A percentile compares a stretch with the other conserved stretches of the same genome.
Conservation (phyloP, 2,888 invertebrate species). For the Lysandra bellargus region DNA sequence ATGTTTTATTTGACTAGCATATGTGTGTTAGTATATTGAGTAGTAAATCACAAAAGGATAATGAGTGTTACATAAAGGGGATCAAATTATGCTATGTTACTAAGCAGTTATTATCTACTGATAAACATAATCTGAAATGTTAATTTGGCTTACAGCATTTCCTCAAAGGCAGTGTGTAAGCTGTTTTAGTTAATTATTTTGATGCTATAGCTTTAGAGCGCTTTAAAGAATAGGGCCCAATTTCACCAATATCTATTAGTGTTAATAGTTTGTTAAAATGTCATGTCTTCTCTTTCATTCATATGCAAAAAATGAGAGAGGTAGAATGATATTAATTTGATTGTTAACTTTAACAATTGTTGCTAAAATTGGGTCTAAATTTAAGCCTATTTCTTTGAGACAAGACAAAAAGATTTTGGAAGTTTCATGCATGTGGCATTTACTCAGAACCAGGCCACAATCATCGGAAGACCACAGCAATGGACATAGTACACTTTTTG, state of each 20-base stretch:
- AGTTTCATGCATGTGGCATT: too few species aligned
- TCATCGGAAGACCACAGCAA: too few species aligned
- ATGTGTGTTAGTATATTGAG: background rate
- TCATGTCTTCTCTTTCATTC: too few species aligned
- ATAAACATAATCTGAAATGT: conserved; percentile 7
- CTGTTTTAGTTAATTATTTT: background rate
- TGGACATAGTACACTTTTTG: too few species aligned
- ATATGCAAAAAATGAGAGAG: too few species aligned
- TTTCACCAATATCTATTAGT: too few species aligned
- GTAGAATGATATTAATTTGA: too few species aligned
- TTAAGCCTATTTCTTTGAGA: background rate
- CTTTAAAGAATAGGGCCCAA: background rate
- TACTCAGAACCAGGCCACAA: too few species aligned
- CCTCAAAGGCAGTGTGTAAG: background rate
- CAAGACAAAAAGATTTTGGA: too few species aligned
- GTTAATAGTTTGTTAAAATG: too few species aligned
- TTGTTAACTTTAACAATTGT: too few species aligned
- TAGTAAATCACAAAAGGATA: background rate
- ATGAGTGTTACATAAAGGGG: background rate
- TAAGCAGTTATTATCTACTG: conserved; percentile 2
- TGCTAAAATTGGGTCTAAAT: background rate
- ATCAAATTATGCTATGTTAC: background rate
- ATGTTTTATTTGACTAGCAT: background rate
- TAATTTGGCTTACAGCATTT: background rate
- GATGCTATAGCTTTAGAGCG: background rate